Conservation (phyloP, 2,888 invertebrate species). For the Glyphotaelius pellucidus region DNA sequence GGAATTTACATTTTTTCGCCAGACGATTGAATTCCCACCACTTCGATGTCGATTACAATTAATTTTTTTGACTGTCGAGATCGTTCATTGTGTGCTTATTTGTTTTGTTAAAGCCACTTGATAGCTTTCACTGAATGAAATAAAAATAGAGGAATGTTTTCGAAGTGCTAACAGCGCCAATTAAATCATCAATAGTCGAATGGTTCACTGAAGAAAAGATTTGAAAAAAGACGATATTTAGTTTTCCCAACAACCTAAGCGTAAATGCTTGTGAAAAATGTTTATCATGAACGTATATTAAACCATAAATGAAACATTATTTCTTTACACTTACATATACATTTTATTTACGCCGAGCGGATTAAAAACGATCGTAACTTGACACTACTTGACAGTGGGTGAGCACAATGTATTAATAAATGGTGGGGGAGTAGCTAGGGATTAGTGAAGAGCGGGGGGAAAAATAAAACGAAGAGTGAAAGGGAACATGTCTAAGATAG, state of each 20-base stretch:
- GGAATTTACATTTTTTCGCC: not conserved
- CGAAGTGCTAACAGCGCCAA: not conserved
- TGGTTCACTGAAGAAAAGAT: not conserved
- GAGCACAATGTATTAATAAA: too few relatives aligned
- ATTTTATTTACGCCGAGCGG: too few relatives aligned
- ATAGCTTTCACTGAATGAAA: not conserved
- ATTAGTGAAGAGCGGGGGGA: too few relatives aligned
- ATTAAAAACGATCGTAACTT: too few relatives aligned
- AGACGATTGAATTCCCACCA: too few relatives aligned
- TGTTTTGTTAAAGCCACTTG: not conserved
- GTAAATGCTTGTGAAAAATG: not conserved
- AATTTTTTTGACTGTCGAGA: not conserved
- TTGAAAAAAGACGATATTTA: not conserved
- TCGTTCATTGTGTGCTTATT: not conserved
- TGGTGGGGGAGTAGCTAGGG: too few relatives aligned
- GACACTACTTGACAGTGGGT: too few relatives aligned
- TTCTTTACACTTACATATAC: too few relatives aligned
- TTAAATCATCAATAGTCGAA: not conserved
- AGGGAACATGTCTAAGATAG: too few relatives aligned
- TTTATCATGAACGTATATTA: not conserved
- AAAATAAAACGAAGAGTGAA: too few relatives aligned
- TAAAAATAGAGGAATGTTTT: not conserved
- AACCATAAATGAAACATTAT: too few relatives aligned
- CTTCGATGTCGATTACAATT: too few relatives aligned
- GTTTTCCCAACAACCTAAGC: not conserved